phyloP scores from a whole-genome alignment of 2,113 vertebrate species.

The Numenius arquata region DNA sequence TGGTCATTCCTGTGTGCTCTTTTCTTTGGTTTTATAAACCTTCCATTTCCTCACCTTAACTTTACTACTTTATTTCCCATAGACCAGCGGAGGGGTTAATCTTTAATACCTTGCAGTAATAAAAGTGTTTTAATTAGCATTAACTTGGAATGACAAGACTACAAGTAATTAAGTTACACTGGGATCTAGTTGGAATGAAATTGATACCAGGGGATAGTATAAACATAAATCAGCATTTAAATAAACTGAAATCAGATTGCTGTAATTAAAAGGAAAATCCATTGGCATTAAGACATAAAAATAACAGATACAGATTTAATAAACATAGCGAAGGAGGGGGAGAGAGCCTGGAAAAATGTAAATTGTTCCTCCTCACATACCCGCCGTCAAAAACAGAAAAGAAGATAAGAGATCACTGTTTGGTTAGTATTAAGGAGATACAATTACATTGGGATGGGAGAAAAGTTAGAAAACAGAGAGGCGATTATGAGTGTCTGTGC shows the following conservation, averaged over 20 bases:
- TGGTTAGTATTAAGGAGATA: conserved; percentile 51
- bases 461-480: conserved; percentile 60
- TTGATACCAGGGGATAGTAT: conserved; percentile 67
- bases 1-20: neutral
- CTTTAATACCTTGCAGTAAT: conserved; percentile 60
- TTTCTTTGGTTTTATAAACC: neutral
- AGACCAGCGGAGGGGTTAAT: conserved; percentile 50
- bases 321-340: neutral
- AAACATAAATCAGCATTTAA: conserved; percentile 73
- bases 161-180: conserved; percentile 70
- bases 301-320: conserved; percentile 63
- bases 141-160: conserved; percentile 63
- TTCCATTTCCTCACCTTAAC: neutral
- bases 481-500: conserved; percentile 51
- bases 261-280: conserved; percentile 69
- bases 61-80: neutral
- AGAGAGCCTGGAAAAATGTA: conserved; percentile 4
- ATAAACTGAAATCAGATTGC: conserved; percentile 70
- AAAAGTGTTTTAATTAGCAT: conserved; percentile 68
- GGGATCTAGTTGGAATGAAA: conserved; percentile 72
- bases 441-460: conserved; percentile 20
- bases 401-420: neutral
- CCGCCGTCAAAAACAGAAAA: neutral
- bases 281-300: conserved; percentile 53
- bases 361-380: neutral